phyloP scores from a whole-genome alignment of 2,888 invertebrate genomes.

The Synergus laeviventris region DNA sequence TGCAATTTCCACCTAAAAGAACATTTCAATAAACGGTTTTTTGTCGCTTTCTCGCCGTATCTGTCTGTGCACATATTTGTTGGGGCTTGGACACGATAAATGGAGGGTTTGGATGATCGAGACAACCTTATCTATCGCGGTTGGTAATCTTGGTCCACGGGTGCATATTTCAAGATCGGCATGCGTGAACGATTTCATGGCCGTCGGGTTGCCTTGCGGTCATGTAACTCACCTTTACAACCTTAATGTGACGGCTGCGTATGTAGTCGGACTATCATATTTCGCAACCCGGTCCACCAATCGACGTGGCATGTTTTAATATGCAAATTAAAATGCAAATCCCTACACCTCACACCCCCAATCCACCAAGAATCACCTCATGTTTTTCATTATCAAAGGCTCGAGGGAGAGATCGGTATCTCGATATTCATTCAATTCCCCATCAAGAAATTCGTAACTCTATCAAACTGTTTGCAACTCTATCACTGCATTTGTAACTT shows the following conservation, averaged over 20 bases:
- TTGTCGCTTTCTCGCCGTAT: neutral
- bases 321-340: conserved; percentile 74
- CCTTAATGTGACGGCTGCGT: conserved; percentile 71
- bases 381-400: conserved; percentile 46
- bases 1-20: too few relatives aligned
- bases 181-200: conserved; percentile 75
- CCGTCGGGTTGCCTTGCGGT: conserved; percentile 74
- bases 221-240: conserved; percentile 73
- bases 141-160: conserved; percentile 68
- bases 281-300: conserved; percentile 66
- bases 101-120: conserved; percentile 51
- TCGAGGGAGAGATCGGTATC: conserved; percentile 41
- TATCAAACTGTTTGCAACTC: neutral
- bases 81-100: conserved; percentile 45
- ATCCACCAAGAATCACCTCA: conserved; percentile 45
- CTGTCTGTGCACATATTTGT: conserved; percentile 49
- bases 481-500: neutral
- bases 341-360: conserved; percentile 48
- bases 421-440: neutral
- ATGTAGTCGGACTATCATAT: conserved; percentile 65
- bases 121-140: conserved; percentile 63
- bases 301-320: conserved; percentile 71
- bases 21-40: too few relatives aligned
- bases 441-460: neutral
- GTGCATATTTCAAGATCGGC: conserved; percentile 75